These are phyloP conservation scores for Pampusana beccarii DNA, from an alignment of 2,113 vertebrate genomes.

Conservation along the genomic window DNA sequence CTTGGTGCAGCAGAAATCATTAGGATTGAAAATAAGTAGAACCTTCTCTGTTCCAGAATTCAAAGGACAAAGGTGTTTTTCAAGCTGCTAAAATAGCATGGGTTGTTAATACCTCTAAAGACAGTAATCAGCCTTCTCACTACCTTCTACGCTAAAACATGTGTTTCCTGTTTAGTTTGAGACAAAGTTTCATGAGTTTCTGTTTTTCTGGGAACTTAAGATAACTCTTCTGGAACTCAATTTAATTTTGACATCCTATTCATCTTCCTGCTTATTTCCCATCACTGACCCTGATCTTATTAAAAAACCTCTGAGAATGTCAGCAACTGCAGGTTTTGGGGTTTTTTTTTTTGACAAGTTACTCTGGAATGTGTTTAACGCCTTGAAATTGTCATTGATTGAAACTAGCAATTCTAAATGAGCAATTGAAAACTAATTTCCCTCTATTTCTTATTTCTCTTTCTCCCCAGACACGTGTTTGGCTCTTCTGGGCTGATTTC, in stretches of 20 bases:
- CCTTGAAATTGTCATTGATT: constrained; percentile 79
- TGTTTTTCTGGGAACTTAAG: constrained; percentile 56
- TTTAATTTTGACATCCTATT: constrained; percentile 79
- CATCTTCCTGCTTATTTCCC: constrained; percentile 77
- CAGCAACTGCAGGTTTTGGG: constrained; percentile 36
- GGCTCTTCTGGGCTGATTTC: constrained; percentile 34
- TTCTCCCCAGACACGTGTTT: constrained; percentile 21
- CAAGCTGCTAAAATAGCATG: constrained; percentile 46
- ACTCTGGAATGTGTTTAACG: constrained; percentile 71
- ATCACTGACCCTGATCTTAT: constrained; percentile 76
- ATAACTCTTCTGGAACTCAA: constrained; percentile 75
- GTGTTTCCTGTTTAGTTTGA: background rate
- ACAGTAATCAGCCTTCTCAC: background rate
- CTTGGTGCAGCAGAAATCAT: constrained; percentile 47
- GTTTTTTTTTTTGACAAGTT: constrained; percentile 55
- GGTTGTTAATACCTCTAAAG: constrained; percentile 35
- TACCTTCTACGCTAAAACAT: constrained; percentile 6
- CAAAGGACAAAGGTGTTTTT: constrained; percentile 50
- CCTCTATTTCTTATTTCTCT: constrained; percentile 42
- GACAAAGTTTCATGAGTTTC: constrained; percentile 55
- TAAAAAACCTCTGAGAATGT: constrained; percentile 70
- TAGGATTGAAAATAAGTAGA: constrained; percentile 45
- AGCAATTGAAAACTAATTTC: constrained; percentile 70
- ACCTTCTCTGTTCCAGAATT: constrained; percentile 50
- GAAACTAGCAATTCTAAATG: constrained; percentile 75